Evolutionary conservation across 2,113 vertebrate species (phyloP).

Genomic region (Melanotaenia duboulayi): DNA sequence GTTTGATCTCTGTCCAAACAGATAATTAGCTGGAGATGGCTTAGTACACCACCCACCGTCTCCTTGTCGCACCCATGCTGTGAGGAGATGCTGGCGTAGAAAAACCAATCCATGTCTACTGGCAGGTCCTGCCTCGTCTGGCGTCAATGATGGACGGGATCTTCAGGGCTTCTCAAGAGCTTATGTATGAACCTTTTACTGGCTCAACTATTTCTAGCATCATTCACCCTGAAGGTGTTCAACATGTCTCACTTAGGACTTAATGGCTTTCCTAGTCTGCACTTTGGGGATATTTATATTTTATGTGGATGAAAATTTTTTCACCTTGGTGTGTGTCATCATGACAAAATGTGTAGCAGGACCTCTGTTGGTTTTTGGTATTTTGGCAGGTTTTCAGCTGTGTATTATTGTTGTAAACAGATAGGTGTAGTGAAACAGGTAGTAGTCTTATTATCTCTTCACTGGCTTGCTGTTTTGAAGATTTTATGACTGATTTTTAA

Average conservation of each 20-base stretch:
- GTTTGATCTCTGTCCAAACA: slow-evolving; percentile 72
- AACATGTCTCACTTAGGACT: slow-evolving; percentile 54
- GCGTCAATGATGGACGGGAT: slow-evolving; percentile 4
- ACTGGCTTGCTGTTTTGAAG: too few relatives aligned
- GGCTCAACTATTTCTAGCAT: slow-evolving; percentile 44
- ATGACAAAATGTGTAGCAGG: too few relatives aligned
- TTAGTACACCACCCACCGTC: slow-evolving; percentile 52
- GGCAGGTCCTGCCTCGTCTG: neutral
- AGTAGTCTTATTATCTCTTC: too few relatives aligned
- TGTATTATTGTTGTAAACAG: too few relatives aligned
- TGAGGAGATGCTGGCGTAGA: neutral
- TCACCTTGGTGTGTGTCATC: too few relatives aligned
- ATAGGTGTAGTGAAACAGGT: too few relatives aligned
- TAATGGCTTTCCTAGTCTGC: too few relatives aligned
- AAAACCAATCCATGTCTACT: too few relatives aligned
- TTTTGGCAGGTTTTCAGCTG: too few relatives aligned
- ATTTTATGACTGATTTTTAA: too few relatives aligned
- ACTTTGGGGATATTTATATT: too few relatives aligned
- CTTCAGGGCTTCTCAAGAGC: slow-evolving; percentile 23
- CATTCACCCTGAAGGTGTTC: slow-evolving; percentile 48
- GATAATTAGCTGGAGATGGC: slow-evolving; percentile 62
- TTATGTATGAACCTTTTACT: slow-evolving; percentile 9
- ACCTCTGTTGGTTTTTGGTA: too few relatives aligned
- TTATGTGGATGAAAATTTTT: neutral
- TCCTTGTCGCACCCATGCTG: slow-evolving; percentile 36